Conservation (phyloP, 1,140 invertebrate species). For the Trichonephila inaurata region DNA sequence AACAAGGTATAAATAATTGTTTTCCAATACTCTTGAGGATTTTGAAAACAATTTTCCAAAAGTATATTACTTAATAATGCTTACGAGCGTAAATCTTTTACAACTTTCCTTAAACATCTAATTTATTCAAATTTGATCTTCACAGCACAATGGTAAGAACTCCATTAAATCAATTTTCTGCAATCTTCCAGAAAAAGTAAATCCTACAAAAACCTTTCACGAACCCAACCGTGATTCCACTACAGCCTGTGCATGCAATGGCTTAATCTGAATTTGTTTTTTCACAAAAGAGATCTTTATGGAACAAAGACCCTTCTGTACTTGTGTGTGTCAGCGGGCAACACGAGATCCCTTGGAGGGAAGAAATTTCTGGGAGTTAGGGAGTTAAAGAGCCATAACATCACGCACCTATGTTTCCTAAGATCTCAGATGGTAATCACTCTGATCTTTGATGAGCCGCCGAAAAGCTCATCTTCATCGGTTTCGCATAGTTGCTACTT, state of each 20-base stretch:
- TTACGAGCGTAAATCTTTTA: too few relatives aligned
- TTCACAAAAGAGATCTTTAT: neutral
- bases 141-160: too few relatives aligned
- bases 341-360: neutral
- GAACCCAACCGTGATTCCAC: constrained; percentile 28
- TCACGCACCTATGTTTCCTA: constrained; percentile 6
- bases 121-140: too few relatives aligned
- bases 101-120: too few relatives aligned
- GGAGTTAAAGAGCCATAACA: constrained; percentile 50
- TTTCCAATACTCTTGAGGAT: too few relatives aligned
- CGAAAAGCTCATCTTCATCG: constrained; percentile 18
- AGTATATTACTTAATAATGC: too few relatives aligned
- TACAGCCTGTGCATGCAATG: neutral
- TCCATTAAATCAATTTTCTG: neutral
- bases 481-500: constrained; percentile 43
- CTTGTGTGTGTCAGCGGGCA: neutral
- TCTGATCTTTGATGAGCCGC: constrained; percentile 61
- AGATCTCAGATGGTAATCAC: constrained; percentile 41
- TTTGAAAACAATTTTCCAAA: too few relatives aligned
- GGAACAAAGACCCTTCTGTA: constrained; percentile 35
- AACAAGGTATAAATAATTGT: too few relatives aligned
- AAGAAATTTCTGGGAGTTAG: neutral
- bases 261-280: constrained; percentile 43
- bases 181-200: too few relatives aligned
- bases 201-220: neutral